These are phyloP conservation scores for Tipula helvola DNA, from an alignment of 2,888 invertebrate genomes.

Conservation along the genomic window DNA sequence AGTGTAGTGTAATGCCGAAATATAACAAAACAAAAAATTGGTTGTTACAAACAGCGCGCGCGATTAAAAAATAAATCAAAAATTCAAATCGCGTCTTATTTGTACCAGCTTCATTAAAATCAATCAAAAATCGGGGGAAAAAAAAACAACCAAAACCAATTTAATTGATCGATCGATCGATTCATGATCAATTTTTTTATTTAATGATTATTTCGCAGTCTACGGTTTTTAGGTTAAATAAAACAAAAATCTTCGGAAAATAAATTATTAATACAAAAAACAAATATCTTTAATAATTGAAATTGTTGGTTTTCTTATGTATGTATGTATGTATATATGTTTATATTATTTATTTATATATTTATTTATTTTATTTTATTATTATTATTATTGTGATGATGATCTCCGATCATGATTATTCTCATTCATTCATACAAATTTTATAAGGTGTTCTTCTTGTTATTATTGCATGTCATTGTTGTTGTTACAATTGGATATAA, in stretches of 20 bases:
- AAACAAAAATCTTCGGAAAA: neutral
- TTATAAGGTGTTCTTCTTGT: neutral
- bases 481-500: neutral
- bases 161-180: slow-evolving; percentile 4
- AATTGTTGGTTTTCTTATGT: neutral
- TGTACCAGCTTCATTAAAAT: neutral
- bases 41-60: neutral
- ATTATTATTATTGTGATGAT: neutral
- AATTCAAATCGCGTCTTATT: neutral
- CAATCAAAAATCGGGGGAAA: neutral
- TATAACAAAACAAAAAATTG: neutral
- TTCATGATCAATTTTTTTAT: neutral
- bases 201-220: neutral
- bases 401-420: neutral
- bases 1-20: neutral
- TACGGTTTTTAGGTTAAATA: neutral
- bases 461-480: neutral
- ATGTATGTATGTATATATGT: neutral
- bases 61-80: neutral
- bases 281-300: neutral
- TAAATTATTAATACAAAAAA: neutral
- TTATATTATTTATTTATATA: neutral
- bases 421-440: neutral
- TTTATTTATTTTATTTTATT: neutral
- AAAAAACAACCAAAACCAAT: neutral